Evolutionary conservation across 2,797 vertebrate genomes (phyloP).

Genomic region (Lindbergichthys nudifrons): DNA sequence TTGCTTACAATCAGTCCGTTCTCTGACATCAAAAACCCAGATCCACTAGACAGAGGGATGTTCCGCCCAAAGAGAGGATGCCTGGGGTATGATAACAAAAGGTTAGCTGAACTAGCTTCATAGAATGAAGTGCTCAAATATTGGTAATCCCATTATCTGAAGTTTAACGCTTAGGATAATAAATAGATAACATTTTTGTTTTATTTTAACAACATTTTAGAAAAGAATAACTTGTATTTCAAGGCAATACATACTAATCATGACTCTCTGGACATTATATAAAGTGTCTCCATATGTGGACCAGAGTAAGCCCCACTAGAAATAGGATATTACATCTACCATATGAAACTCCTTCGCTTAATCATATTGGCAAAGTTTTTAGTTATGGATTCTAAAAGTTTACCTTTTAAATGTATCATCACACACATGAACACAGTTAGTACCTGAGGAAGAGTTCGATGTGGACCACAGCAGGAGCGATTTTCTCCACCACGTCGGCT

Average conservation of each 20-base stretch:
- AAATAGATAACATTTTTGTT: too few relatives aligned
- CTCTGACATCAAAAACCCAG: slow-evolving; percentile 94
- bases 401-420: neutral
- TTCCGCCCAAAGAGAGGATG: slow-evolving; percentile 93
- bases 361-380: neutral
- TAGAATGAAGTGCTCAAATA: neutral
- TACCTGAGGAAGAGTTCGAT: slow-evolving; percentile 96
- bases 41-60: slow-evolving; percentile 92
- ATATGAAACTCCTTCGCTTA: neutral
- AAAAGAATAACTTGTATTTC: too few relatives aligned
- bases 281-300: neutral
- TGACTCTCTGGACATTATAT: too few relatives aligned
- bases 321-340: neutral
- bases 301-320: too few relatives aligned
- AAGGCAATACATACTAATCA: too few relatives aligned
- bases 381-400: neutral
- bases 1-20: slow-evolving; percentile 95
- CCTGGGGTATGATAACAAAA: slow-evolving; percentile 68
- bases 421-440: neutral
- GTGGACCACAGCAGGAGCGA: slow-evolving; percentile 94
- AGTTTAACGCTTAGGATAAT: neutral
- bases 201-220: too few relatives aligned
- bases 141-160: neutral
- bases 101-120: neutral
- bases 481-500: slow-evolving; percentile 96